These are phyloP conservation scores for Paramormyrops hopkinsi DNA, from an alignment of 2,797 vertebrate genomes.

Conservation along the genomic window DNA sequence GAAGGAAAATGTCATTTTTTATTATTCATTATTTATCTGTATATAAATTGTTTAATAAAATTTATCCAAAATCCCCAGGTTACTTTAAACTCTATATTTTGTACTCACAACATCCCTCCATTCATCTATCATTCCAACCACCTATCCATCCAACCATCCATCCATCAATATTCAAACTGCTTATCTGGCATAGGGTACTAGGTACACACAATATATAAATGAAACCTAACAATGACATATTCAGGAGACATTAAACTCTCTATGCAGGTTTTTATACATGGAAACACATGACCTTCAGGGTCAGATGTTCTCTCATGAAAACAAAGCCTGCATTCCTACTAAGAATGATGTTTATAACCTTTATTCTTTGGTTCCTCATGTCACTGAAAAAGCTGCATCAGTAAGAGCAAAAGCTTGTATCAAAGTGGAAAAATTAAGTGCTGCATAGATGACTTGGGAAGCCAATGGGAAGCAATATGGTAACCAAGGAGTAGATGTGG, in stretches of 20 bases:
- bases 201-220: background rate
- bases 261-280: background rate
- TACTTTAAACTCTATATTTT: background rate
- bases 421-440: background rate
- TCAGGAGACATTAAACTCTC: background rate
- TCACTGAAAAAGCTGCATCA: background rate
- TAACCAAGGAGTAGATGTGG: background rate
- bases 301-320: background rate
- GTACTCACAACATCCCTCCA: background rate
- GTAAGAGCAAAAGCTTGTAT: background rate
- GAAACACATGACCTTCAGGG: background rate
- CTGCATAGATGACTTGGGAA: background rate
- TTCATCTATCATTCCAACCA: background rate
- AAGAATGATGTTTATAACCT: background rate
- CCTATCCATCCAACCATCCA: background rate
- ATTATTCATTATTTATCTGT: background rate
- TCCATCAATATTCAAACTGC: background rate
- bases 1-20: background rate
- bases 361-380: background rate
- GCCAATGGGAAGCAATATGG: background rate
- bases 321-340: background rate
- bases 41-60: background rate
- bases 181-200: background rate
- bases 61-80: background rate
- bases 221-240: background rate